Evolutionary conservation across 2,888 invertebrate species (phyloP).

Genomic region (Diarsia brunnea): DNA sequence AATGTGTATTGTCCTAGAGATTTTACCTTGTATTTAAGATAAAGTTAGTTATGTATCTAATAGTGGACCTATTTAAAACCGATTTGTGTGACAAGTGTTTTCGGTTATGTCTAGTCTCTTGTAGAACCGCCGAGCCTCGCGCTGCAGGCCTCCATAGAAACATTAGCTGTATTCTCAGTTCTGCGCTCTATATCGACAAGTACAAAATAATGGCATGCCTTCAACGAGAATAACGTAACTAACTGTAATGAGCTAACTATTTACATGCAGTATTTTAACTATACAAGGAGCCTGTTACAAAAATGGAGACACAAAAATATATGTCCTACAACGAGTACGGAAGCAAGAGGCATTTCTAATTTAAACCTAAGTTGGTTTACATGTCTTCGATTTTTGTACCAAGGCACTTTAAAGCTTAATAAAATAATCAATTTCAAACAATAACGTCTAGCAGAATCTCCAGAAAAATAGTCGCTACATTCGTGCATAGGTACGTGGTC

Average conservation of each 20-base stretch:
- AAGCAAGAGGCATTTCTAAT: background rate
- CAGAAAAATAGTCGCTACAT: conserved; percentile 35
- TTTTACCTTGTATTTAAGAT: conserved; percentile 89
- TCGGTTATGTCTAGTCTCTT: conserved; percentile 86
- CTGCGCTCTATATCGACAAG: conserved; percentile 85
- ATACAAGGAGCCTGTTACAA: conserved; percentile 34
- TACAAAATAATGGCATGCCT: conserved; percentile 88
- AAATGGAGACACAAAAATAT: conserved; percentile 7
- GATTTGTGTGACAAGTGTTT: conserved; percentile 84
- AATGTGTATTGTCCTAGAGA: conserved; percentile 90
- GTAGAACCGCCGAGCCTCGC: conserved; percentile 76
- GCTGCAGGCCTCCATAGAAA: conserved; percentile 75
- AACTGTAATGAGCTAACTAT: conserved; percentile 66
- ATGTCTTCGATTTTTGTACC: conserved; percentile 19
- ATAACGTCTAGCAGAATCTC: conserved; percentile 52
- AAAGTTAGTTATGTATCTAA: conserved; percentile 80
- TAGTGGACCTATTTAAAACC: conserved; percentile 81
- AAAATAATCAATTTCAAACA: conserved; percentile 39
- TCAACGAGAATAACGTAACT: conserved; percentile 78
- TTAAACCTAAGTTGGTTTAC: background rate
- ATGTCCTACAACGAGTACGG: background rate
- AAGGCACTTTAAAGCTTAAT: conserved; percentile 36
- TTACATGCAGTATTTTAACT: conserved; percentile 63
- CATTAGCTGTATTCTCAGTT: conserved; percentile 80
- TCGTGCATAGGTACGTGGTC: conserved; percentile 69